A percentile compares a stretch with the other conserved stretches of the same genome.
These are phyloP conservation scores for Samia ricini DNA, from an alignment of 1,140 invertebrate genomes.

Conservation along the genomic window DNA sequence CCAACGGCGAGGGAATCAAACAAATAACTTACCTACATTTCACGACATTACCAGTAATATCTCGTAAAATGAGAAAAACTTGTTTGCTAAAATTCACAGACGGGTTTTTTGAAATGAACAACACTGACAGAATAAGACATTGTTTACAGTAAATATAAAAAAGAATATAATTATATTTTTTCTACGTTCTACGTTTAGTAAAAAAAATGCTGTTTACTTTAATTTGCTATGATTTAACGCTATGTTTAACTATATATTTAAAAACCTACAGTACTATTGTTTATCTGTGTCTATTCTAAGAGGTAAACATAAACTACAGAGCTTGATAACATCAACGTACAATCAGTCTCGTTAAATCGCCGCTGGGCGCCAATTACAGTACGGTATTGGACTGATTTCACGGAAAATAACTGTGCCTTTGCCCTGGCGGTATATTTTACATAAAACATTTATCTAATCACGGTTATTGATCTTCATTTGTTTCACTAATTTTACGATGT, in stretches of 20 bases:
- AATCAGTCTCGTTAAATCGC: slow-evolving; percentile 51
- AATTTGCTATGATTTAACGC: too few species aligned
- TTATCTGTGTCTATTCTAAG: slow-evolving; percentile 13
- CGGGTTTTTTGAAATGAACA: neutral
- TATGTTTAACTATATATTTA: neutral
- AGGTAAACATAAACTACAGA: slow-evolving; percentile 6
- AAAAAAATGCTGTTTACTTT: too few species aligned
- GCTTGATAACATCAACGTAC: slow-evolving; percentile 34
- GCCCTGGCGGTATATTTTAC: slow-evolving; percentile 23
- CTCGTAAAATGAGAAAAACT: slow-evolving; percentile 20
- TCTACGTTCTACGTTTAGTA: too few species aligned
- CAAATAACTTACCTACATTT: slow-evolving; percentile 33
- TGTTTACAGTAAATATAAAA: too few species aligned
- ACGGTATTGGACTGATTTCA: slow-evolving; percentile 44
- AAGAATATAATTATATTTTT: too few species aligned
- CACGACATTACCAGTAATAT: slow-evolving; percentile 36
- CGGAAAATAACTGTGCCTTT: slow-evolving; percentile 48
- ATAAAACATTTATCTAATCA: slow-evolving; percentile 25
- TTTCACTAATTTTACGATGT: neutral
- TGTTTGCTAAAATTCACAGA: neutral
- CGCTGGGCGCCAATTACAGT: slow-evolving; percentile 49
- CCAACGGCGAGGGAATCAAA: slow-evolving; percentile 34
- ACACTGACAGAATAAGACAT: neutral
- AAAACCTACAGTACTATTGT: neutral
- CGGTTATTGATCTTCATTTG: slow-evolving; percentile 11